phyloP scores from a whole-genome alignment of 2,888 invertebrate species.

The Andrena marginata region DNA sequence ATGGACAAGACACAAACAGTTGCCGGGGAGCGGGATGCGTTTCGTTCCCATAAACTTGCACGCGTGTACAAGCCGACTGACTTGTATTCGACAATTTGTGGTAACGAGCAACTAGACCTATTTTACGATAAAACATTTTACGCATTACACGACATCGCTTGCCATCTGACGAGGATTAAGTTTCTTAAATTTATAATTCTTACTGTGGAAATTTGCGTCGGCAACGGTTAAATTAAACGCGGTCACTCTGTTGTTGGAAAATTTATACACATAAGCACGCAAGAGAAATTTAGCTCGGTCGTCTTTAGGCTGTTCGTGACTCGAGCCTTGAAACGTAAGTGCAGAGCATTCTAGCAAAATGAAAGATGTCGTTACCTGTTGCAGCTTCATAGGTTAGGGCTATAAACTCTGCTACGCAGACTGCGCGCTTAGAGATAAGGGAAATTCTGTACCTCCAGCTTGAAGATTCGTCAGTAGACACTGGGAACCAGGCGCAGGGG shows the following conservation, averaged over 20 bases:
- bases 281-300: constrained; percentile 73
- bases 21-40: constrained; percentile 58
- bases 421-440: neutral
- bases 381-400: neutral
- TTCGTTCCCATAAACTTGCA: constrained; percentile 68
- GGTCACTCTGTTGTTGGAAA: constrained; percentile 65
- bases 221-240: constrained; percentile 81
- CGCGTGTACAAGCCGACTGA: constrained; percentile 73
- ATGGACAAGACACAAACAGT: constrained; percentile 79
- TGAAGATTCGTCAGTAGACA: constrained; percentile 73
- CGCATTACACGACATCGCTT: too few species aligned
- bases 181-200: constrained; percentile 39
- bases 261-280: constrained; percentile 74
- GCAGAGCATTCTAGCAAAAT: constrained; percentile 73
- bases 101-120: constrained; percentile 78
- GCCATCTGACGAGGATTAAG: neutral
- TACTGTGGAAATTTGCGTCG: constrained; percentile 77
- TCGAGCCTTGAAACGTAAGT: constrained; percentile 72
- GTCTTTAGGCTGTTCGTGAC: constrained; percentile 60
- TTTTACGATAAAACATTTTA: neutral
- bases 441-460: constrained; percentile 71
- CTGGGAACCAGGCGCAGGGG: constrained; percentile 10
- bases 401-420: neutral
- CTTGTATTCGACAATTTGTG: constrained; percentile 72
- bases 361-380: neutral